Percentiles rank a stretch among this genome's conserved stretches.
These are phyloP conservation scores for Drosophila kurseongensis DNA, from an alignment of 1,140 invertebrate genomes.

Conservation along the genomic window DNA sequence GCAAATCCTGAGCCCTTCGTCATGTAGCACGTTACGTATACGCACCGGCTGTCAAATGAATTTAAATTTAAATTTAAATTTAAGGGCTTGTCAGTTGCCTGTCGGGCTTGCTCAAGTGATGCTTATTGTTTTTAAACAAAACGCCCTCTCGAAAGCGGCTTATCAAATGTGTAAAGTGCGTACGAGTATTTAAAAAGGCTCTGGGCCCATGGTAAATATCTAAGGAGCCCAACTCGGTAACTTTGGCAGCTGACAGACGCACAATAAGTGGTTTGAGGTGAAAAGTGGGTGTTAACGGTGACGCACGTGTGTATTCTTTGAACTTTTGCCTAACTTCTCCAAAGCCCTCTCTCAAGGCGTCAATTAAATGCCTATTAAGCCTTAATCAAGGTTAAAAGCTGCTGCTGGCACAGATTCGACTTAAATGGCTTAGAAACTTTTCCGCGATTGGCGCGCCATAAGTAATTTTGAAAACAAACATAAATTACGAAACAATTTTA, in stretches of 20 bases:
- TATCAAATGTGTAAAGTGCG: slow-evolving; percentile 48
- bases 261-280: slow-evolving; percentile 1
- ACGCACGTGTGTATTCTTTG: slow-evolving; percentile 43
- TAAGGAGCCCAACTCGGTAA: slow-evolving; percentile 27
- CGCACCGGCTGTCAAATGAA: slow-evolving; percentile 38
- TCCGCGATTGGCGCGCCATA: slow-evolving; percentile 8
- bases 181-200: slow-evolving; percentile 60
- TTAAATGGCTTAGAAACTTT: slow-evolving; percentile 10
- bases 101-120: slow-evolving; percentile 55
- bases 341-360: slow-evolving; percentile 27
- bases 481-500: slow-evolving; percentile 22
- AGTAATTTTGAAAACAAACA: slow-evolving; percentile 8
- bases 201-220: slow-evolving; percentile 19
- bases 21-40: slow-evolving; percentile 44
- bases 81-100: slow-evolving; percentile 59
- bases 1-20: slow-evolving; percentile 27
- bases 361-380: slow-evolving; percentile 68
- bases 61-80: slow-evolving; percentile 36
- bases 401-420: slow-evolving; percentile 2
- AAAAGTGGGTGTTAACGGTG: slow-evolving; percentile 35
- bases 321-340: slow-evolving; percentile 50
- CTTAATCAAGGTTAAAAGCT: slow-evolving; percentile 27
- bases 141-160: slow-evolving; percentile 27
- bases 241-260: slow-evolving; percentile 62
- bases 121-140: slow-evolving; percentile 62